These are phyloP conservation scores for Manis javanica DNA, from an alignment of 2,797 vertebrate species.

Conservation along the genomic window DNA sequence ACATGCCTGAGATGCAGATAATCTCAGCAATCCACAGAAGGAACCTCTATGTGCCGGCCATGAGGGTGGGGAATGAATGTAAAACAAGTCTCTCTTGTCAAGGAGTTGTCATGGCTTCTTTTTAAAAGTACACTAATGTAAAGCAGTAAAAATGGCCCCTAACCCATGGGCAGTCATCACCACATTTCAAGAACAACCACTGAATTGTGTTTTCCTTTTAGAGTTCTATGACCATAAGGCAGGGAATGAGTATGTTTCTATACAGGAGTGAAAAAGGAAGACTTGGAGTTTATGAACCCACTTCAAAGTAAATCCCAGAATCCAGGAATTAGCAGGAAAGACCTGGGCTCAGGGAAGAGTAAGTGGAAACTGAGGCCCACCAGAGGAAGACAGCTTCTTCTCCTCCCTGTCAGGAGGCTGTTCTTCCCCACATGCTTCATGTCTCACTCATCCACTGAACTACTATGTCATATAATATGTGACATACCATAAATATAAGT, in stretches of 20 bases:
- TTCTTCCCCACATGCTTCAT: not conserved
- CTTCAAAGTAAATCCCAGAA: not conserved
- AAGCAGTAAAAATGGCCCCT: not conserved
- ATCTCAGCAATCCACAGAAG: not conserved
- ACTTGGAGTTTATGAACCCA: not conserved
- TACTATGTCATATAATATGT: too few species aligned
- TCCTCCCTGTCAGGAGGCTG: not conserved
- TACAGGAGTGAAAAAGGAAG: not conserved
- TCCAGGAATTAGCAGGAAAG: not conserved
- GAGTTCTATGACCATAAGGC: not conserved
- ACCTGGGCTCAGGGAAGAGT: not conserved
- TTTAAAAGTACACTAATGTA: not conserved
- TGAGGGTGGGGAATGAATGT: rapidly evolving
- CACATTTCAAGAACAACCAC: not conserved
- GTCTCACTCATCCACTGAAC: not conserved
- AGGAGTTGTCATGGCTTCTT: not conserved
- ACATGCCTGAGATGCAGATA: not conserved
- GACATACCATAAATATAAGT: not conserved
- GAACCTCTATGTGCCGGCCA: not conserved
- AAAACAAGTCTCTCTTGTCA: not conserved
- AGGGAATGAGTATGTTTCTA: not conserved
- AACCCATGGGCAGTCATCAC: not conserved
- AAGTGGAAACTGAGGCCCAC: not conserved
- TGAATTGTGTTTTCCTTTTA: not conserved
- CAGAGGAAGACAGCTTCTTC: not conserved